Evolutionary conservation across 2,113 vertebrate species (phyloP).

Genomic region (Athene cunicularia): DNA sequence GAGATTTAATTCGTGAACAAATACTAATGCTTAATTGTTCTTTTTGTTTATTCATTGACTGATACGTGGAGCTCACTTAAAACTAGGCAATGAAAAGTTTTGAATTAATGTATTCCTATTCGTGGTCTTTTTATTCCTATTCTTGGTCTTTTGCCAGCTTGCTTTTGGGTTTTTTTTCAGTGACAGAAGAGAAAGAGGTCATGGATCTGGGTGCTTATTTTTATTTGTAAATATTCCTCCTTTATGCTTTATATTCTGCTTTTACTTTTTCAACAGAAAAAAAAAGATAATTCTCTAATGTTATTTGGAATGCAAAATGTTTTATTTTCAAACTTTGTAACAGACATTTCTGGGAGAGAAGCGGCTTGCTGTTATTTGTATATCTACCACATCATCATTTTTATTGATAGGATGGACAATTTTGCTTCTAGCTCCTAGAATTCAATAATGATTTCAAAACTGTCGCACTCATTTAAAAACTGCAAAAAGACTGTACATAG

Average conservation of each 20-base stretch:
- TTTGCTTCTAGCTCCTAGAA: not conserved
- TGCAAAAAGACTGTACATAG: not conserved
- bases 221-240: not conserved
- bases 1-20: not conserved
- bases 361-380: not conserved
- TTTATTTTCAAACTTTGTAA: not conserved
- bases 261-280: not conserved
- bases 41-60: not conserved
- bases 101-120: not conserved
- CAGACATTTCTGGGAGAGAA: not conserved
- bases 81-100: not conserved
- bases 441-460: conserved; percentile 22
- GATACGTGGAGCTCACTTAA: not conserved
- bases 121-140: not conserved
- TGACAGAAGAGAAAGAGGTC: not conserved
- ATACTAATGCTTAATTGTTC: not conserved
- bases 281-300: not conserved
- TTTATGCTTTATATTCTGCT: not conserved
- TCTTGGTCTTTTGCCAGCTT: not conserved
- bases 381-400: not conserved
- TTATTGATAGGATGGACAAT: not conserved
- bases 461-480: not conserved
- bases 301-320: not conserved
- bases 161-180: not conserved
- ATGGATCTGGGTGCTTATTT: not conserved